phyloP scores from a whole-genome alignment of 2,888 invertebrate species.

The Adelognathus sp. region DNA sequence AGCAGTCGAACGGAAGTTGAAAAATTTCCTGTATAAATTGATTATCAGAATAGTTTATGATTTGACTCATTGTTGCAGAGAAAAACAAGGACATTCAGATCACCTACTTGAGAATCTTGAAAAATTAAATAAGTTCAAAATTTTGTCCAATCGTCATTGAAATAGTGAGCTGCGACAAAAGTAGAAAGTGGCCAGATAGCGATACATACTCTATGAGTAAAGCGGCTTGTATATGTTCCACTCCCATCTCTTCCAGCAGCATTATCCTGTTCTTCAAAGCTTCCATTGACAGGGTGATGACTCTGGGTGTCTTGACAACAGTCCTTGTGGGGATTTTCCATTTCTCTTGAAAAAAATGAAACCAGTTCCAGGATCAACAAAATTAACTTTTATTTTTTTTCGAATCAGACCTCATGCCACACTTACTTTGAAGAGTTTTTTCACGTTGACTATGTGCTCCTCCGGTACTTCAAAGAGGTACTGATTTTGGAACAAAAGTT shows the following conservation, averaged over 20 bases:
- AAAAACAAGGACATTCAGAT: no score
- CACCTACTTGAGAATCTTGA: no score
- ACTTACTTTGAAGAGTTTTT: constrained; percentile 54
- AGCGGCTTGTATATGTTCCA: constrained; percentile 33
- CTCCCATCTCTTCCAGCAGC: constrained; percentile 71
- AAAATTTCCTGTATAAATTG: no score
- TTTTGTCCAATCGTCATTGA: no score
- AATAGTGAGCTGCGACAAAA: no score
- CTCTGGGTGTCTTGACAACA: neutral
- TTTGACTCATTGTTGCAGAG: no score
- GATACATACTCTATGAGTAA: constrained; percentile 60
- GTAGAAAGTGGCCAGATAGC: no score
- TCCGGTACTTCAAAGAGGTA: constrained; percentile 34
- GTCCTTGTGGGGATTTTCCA: constrained; percentile 23
- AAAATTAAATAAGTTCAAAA: no score
- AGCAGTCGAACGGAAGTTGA: no score
- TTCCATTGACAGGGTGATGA: constrained; percentile 36
- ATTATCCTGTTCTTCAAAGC: constrained; percentile 64
- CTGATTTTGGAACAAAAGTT: neutral
- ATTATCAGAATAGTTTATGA: no score
- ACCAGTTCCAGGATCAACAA: no score
- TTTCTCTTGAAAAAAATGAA: constrained; percentile 49
- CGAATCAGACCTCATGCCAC: neutral
- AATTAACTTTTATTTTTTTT: neutral
- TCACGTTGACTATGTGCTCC: constrained; percentile 14